Conservation (phyloP, 2,113 vertebrate genomes). For the Campylorhamphus procurvoides region DNA sequence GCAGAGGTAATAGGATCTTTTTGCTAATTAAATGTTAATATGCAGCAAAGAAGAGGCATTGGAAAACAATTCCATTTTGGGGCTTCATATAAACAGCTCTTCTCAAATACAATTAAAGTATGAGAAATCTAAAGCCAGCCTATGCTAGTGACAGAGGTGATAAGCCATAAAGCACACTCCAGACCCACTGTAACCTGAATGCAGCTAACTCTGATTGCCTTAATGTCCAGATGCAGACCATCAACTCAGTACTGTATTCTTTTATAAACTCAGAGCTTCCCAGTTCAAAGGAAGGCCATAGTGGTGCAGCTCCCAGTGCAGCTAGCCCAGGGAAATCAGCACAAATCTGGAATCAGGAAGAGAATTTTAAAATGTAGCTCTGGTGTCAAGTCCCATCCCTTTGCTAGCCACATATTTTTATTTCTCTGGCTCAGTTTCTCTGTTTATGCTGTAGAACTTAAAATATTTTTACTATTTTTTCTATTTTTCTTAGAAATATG, state of each 20-base stretch:
- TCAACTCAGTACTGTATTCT: not conserved
- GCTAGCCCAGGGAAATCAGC: not conserved
- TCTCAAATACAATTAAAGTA: not conserved
- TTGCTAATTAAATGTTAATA: slow-evolving; percentile 55
- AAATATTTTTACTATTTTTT: not conserved
- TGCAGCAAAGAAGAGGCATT: slow-evolving; percentile 5
- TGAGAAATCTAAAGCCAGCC: not conserved
- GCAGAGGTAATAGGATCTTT: slow-evolving; percentile 16
- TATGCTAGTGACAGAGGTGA: not conserved
- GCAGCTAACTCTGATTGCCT: not conserved
- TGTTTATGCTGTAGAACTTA: not conserved
- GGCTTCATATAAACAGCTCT: not conserved
- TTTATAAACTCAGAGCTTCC: not conserved
- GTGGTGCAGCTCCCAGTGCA: not conserved
- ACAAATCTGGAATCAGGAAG: not conserved
- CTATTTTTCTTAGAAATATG: not conserved
- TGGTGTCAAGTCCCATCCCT: not conserved
- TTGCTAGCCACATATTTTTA: not conserved
- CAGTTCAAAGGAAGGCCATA: not conserved
- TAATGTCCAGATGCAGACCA: not conserved
- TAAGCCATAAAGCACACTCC: not conserved
- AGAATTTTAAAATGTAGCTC: not conserved
- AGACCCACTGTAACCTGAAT: not conserved
- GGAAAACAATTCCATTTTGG: slow-evolving; percentile 39
- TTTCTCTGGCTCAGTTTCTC: not conserved